Base-by-base conservation (phyloP, 2,888 invertebrate species). In the Spisula subtruncata region DNA sequence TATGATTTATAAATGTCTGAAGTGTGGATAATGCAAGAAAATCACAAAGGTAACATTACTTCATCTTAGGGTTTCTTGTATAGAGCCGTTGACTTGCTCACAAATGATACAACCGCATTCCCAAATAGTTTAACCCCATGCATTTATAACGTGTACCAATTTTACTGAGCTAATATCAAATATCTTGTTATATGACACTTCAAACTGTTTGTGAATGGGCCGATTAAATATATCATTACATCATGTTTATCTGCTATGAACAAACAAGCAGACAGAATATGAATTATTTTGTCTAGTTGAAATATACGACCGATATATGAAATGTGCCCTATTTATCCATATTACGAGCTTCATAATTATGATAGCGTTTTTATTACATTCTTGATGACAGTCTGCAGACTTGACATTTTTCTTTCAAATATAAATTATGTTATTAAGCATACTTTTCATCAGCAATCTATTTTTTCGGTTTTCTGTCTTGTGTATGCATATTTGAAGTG, bases 171-270 rank as follows among this genome's bases (percentile, higher is more conserved):
- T 25, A 25, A 66, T 66, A 60, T 14, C 2, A 10, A 25, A 66
- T 66, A 66, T 66, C 60, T 10, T 66, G n/a, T 25, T 66, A 66
- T 66, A 25, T 66, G 60, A 66, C 60, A 66, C 25, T 66, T 25
- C 51, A 66, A 66, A 25, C 25, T 25, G 60, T 66, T 51, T 12
- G 25, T 66, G 60, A 66, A 66, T 66, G 25, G 2, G 10, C n/a
- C 60, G 25, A 25, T 66, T 66, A n/a, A 10, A 66, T 66, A 66
- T 25, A 66, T 66, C 60, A 66, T 25, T 25, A 66, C 25, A 6
- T 25, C 5, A 66, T 25, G 60, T n/a, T 66, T 66, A 66, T 66
- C 60, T 66, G 10, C 60, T n/a, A 66, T 66, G 60, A 25, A n/a
- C 60, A 60, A 60, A 60, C n/a, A 66, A n/a, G 25, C n/a, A 6